phyloP scores from a whole-genome alignment of 2,113 vertebrate genomes.

The Herpetotheres cachinnans region DNA sequence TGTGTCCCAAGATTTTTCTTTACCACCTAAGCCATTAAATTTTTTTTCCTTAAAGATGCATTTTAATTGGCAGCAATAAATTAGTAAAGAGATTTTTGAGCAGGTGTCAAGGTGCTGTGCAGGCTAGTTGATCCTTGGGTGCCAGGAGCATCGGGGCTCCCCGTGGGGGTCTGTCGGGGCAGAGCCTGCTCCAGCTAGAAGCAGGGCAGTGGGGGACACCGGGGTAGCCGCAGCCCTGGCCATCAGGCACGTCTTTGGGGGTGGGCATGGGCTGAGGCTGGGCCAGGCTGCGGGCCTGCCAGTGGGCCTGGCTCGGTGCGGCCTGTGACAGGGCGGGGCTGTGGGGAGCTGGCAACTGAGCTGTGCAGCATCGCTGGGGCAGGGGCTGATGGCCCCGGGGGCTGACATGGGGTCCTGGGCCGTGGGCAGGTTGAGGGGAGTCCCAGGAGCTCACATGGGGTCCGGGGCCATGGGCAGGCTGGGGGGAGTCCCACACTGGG shows the following conservation, averaged over 20 bases:
- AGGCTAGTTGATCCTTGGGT: not conserved
- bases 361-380: fast-evolving
- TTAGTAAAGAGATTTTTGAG: not conserved
- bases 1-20: not conserved
- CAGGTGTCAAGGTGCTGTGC: too few relatives aligned
- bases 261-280: fast-evolving
- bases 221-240: not conserved
- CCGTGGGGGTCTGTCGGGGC: fast-evolving
- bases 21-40: not conserved
- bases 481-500: not conserved
- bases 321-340: not conserved
- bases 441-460: not conserved
- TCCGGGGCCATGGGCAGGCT: too few relatives aligned
- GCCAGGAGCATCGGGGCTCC: fast-evolving
- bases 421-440: fast-evolving
- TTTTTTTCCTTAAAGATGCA: not conserved
- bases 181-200: too few relatives aligned
- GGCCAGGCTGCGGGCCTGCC: not conserved
- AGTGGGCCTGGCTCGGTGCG: fast-evolving
- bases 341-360: not conserved
- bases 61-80: not conserved
- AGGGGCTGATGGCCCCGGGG: too few relatives aligned
- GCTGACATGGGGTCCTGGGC: not conserved
- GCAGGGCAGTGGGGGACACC: fast-evolving
- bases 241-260: not conserved